These are phyloP conservation scores for Labroides dimidiatus DNA, from an alignment of 2,797 vertebrate species.

Conservation along the genomic window DNA sequence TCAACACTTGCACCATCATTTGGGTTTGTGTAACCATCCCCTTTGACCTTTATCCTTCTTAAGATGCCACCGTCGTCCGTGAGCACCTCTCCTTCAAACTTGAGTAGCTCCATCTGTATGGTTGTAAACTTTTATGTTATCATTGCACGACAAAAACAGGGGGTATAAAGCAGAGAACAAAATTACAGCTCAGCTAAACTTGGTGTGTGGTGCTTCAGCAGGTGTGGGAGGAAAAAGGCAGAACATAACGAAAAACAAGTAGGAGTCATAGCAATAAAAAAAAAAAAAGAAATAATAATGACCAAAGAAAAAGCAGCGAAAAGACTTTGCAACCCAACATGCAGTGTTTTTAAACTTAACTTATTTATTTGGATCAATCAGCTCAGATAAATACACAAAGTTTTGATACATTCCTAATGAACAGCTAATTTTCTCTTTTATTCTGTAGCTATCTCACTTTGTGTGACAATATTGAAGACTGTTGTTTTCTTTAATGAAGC, in stretches of 20 bases:
- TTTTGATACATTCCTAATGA: background rate
- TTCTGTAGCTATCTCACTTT: background rate
- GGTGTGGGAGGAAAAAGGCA: slow-evolving; percentile 41
- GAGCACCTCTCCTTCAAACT: slow-evolving; percentile 92
- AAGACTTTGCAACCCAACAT: background rate
- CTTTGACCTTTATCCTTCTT: slow-evolving; percentile 94
- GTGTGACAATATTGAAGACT: no score
- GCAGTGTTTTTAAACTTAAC: background rate
- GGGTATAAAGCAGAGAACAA: slow-evolving; percentile 12
- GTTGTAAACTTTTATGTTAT: slow-evolving; percentile 17
- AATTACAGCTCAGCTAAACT: slow-evolving; percentile 25
- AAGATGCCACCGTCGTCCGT: slow-evolving; percentile 92
- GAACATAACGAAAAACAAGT: slow-evolving; percentile 48
- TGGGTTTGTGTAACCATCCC: slow-evolving; percentile 92
- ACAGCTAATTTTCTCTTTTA: background rate
- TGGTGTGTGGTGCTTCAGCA: slow-evolving; percentile 8
- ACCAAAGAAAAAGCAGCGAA: background rate
- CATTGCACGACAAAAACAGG: slow-evolving; percentile 3
- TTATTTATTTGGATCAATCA: background rate
- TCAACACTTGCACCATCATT: slow-evolving; percentile 93
- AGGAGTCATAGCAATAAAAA: slow-evolving; percentile 32
- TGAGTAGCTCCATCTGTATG: slow-evolving; percentile 87
- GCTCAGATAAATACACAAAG: background rate
- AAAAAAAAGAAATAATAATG: slow-evolving; percentile 11
- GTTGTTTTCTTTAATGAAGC: no score